phyloP scores from a whole-genome alignment of 1,140 invertebrate genomes.

The Trialeurodes vaporariorum region DNA sequence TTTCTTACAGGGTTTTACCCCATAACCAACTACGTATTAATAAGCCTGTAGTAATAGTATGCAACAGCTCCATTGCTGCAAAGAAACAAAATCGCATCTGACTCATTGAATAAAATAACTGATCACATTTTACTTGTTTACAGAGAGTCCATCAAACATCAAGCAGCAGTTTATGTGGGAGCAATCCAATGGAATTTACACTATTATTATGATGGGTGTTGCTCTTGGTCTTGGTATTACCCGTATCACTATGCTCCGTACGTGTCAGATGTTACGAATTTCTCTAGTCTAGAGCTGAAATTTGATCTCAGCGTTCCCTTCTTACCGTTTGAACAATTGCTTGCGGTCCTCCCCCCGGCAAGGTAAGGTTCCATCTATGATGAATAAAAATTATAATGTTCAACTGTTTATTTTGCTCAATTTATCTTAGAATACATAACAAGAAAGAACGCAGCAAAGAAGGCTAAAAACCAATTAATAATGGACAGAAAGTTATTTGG shows the following conservation, averaged over 20 bases:
- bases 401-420: too few species aligned
- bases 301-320: constrained; percentile 84
- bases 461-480: too few species aligned
- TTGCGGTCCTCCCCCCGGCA: constrained; percentile 83
- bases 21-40: too few species aligned
- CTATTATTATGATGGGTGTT: constrained; percentile 94
- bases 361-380: not conserved
- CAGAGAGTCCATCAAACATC: constrained; percentile 62
- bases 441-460: too few species aligned
- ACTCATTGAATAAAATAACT: too few species aligned
- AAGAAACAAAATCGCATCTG: too few species aligned
- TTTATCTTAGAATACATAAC: too few species aligned
- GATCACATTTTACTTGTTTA: constrained; percentile 25
- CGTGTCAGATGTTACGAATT: constrained; percentile 82
- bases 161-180: constrained; percentile 76
- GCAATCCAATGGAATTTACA: constrained; percentile 93
- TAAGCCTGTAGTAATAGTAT: too few species aligned
- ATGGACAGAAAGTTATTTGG: too few species aligned
- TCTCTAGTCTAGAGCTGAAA: constrained; percentile 54
- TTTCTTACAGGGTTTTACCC: too few species aligned
- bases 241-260: constrained; percentile 94
- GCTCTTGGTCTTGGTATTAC: constrained; percentile 97
- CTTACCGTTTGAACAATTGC: constrained; percentile 84
- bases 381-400: too few species aligned
- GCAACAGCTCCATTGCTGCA: too few species aligned